Conservation (phyloP, 2,113 vertebrate genomes). For the Corynorhinus townsendii region DNA sequence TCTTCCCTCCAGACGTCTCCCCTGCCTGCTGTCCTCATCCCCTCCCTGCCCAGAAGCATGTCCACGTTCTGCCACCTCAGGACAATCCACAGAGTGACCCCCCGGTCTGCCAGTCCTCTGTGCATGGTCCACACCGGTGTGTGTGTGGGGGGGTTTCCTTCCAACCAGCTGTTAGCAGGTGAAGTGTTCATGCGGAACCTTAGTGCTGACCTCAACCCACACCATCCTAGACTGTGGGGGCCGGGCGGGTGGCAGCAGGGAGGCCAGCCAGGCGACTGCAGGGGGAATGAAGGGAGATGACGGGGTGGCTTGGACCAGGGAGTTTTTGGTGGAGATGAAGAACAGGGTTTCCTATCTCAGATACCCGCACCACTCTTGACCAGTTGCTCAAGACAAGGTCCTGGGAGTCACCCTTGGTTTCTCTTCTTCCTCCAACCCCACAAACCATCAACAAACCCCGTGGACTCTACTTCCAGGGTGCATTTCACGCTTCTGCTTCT, state of each 20-base stretch:
- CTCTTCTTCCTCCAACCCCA: neutral
- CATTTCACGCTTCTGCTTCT: neutral
- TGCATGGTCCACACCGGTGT: no score
- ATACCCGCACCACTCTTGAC: rapidly evolving
- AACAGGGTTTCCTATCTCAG: rapidly evolving
- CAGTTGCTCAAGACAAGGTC: neutral
- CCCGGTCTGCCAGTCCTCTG: neutral
- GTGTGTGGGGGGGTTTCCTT: neutral
- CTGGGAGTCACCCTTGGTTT: neutral
- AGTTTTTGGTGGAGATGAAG: neutral
- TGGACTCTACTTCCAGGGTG: neutral
- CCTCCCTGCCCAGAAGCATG: neutral
- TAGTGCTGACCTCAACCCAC: rapidly evolving
- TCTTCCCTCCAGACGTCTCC: neutral
- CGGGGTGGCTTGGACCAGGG: rapidly evolving
- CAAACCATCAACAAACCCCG: neutral
- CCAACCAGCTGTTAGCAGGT: neutral
- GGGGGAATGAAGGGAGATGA: neutral
- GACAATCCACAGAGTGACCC: neutral
- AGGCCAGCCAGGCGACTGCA: neutral
- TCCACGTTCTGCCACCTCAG: neutral
- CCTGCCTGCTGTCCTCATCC: neutral
- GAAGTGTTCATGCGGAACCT: no score
- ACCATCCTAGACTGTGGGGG: no score
- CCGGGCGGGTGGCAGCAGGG: neutral